Evolutionary conservation across 1,140 invertebrate genomes (phyloP).

Genomic region (Aphelinus atriplicis): DNA sequence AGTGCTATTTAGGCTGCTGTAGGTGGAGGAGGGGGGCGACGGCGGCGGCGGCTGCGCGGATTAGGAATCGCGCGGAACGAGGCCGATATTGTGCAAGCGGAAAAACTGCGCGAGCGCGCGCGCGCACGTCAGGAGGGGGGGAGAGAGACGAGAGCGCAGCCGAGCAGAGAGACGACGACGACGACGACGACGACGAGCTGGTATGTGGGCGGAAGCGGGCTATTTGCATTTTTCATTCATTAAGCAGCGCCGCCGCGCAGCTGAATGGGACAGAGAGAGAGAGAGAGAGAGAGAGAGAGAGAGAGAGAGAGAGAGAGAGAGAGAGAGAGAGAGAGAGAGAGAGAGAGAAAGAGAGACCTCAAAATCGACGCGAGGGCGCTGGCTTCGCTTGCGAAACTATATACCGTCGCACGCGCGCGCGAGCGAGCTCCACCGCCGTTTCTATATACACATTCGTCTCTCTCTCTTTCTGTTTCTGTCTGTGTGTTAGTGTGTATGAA

Average conservation of each 20-base stretch:
- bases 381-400: not conserved
- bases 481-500: no score
- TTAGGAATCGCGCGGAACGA: slow-evolving; percentile 31
- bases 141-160: not conserved
- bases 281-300: slow-evolving; percentile 8
- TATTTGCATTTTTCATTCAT: slow-evolving; percentile 43
- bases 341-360: slow-evolving; percentile 21
- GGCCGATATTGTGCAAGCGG: slow-evolving; percentile 37
- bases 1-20: not conserved
- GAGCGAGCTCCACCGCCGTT: no score
- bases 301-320: slow-evolving; percentile 19
- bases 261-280: slow-evolving; percentile 15
- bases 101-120: slow-evolving; percentile 18
- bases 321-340: slow-evolving; percentile 22
- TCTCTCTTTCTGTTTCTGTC: no score
- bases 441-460: no score
- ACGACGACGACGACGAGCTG: not conserved
- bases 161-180: no score
- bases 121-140: not conserved
- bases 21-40: not conserved
- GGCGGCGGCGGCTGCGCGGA: not conserved
- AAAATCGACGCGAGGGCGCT: not conserved
- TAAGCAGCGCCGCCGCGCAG: slow-evolving; percentile 9
- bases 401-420: no score
- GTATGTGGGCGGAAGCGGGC: slow-evolving; percentile 35